A percentile compares a stretch with the other conserved stretches of the same genome.
Evolutionary conservation across 2,888 invertebrate species (phyloP).

Genomic region (Drosophila monieri): DNA sequence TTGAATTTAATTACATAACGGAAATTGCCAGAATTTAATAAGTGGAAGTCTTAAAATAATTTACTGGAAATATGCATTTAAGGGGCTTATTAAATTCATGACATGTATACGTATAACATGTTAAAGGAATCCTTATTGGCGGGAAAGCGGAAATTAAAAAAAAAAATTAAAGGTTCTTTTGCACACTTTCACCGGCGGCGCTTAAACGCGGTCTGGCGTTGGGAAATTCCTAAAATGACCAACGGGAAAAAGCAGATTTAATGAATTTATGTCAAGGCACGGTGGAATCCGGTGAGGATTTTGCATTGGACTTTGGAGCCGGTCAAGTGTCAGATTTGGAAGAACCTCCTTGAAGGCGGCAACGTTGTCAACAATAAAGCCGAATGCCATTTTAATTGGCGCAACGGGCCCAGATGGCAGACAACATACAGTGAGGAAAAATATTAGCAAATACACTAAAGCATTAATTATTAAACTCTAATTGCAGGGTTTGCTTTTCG

Average conservation of each 20-base stretch:
- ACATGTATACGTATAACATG: background rate
- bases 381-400: slow-evolving; percentile 73
- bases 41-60: too few relatives aligned
- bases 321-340: slow-evolving; percentile 52
- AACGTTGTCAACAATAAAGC: slow-evolving; percentile 42
- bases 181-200: slow-evolving; percentile 28
- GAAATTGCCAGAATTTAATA: too few relatives aligned
- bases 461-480: too few relatives aligned
- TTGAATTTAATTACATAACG: too few relatives aligned
- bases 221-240: slow-evolving; percentile 21
- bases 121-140: slow-evolving; percentile 10
- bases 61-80: background rate
- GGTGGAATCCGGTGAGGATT: slow-evolving; percentile 15
- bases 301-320: background rate
- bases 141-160: slow-evolving; percentile 5
- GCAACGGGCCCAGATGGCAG: slow-evolving; percentile 57
- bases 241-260: slow-evolving; percentile 45
- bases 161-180: background rate
- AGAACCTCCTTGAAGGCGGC: slow-evolving; percentile 25
- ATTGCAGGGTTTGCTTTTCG: background rate
- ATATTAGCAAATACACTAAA: too few relatives aligned
- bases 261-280: slow-evolving; percentile 65
- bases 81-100: background rate
- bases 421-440: slow-evolving; percentile 7
- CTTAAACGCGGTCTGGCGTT: slow-evolving; percentile 25